Evolutionary conservation across 2,113 vertebrate species (phyloP).

Genomic region (Chamaea fasciata): DNA sequence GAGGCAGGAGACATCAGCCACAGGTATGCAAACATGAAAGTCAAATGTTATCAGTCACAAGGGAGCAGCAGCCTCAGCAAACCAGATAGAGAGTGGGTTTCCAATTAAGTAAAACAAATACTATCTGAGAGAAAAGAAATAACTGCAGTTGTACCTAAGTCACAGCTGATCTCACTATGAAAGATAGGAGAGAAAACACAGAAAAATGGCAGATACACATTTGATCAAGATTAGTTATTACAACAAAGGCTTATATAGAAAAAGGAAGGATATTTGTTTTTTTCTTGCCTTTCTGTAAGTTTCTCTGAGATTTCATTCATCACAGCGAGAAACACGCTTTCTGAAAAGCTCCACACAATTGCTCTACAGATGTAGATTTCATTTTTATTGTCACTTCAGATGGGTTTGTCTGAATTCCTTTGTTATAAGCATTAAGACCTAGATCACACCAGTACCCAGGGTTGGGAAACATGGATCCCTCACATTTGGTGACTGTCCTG

Average conservation of each 20-base stretch:
- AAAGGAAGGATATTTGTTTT: neutral
- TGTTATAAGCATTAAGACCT: neutral
- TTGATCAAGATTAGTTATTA: neutral
- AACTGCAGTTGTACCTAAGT: neutral
- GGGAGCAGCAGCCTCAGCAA: neutral
- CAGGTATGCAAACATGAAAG: conserved; percentile 39
- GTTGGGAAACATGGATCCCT: neutral
- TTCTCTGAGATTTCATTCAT: neutral
- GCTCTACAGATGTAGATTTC: neutral
- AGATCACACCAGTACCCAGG: neutral
- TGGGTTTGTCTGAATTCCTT: neutral
- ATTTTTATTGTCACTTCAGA: neutral
- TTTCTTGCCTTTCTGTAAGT: neutral
- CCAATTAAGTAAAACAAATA: conserved; percentile 4
- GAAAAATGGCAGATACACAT: neutral
- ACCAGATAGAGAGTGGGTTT: neutral
- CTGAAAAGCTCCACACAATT: neutral
- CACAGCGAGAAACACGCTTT: neutral
- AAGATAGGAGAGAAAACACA: neutral
- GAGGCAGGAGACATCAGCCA: conserved; percentile 10
- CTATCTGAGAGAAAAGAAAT: neutral
- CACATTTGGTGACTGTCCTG: neutral
- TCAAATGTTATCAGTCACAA: neutral
- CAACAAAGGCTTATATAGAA: neutral
- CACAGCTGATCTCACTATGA: neutral